Percentiles rank a stretch among this genome's conserved stretches.
phyloP scores from a whole-genome alignment of 2,113 vertebrate genomes.

The Halichoeres trimaculatus region DNA sequence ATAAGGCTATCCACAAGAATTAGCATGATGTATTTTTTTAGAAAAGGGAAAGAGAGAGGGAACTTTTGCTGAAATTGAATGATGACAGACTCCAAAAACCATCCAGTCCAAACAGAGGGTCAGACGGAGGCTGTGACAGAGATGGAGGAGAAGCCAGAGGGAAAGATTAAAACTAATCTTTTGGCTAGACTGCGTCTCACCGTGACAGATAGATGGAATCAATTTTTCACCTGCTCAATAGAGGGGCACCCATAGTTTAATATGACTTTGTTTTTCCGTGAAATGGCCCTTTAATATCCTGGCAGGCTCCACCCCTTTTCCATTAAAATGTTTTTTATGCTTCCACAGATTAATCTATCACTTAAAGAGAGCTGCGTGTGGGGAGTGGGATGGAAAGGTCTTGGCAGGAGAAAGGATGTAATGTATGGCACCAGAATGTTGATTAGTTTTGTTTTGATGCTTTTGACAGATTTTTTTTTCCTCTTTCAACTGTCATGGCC shows the following conservation, averaged over 20 bases:
- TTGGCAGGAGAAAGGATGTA: conserved; percentile 12
- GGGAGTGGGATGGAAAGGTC: conserved; percentile 3
- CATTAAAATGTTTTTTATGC: conserved; percentile 21
- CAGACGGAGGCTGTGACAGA: neutral
- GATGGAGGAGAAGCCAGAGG: neutral
- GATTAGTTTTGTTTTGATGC: conserved; percentile 55
- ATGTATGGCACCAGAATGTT: conserved; percentile 50
- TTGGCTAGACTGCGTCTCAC: neutral
- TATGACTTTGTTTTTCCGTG: conserved; percentile 14
- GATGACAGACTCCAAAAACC: neutral
- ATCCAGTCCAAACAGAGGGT: neutral
- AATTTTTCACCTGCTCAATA: conserved; percentile 8
- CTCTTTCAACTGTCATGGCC: conserved; percentile 30
- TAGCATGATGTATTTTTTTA: too few relatives aligned
- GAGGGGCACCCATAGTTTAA: conserved; percentile 9
- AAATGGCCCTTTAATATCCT: conserved; percentile 41
- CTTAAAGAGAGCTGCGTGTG: conserved; percentile 9
- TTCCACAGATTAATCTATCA: conserved; percentile 33
- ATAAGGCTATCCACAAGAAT: neutral
- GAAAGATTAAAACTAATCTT: conserved; percentile 19
- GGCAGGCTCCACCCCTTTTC: neutral
- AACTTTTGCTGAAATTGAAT: too few relatives aligned
- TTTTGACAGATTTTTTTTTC: conserved; percentile 45
- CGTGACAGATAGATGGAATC: conserved; percentile 8
- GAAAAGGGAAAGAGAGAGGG: too few relatives aligned